Evolutionary conservation across 2,888 invertebrate species (phyloP).

Genomic region (Mechanitis messenoides): DNA sequence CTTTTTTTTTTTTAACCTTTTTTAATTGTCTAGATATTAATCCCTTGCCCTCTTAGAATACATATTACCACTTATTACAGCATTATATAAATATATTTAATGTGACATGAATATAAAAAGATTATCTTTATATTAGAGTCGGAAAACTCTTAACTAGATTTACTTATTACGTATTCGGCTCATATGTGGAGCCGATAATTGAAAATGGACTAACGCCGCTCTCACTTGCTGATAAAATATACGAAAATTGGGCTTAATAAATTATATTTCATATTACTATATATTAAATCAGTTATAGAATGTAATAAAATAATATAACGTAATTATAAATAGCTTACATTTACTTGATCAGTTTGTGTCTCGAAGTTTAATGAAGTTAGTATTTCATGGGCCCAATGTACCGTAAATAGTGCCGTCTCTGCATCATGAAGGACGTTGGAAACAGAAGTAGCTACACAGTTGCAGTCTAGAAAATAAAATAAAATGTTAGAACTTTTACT

Average conservation of each 20-base stretch:
- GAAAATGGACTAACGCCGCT: conserved; percentile 12
- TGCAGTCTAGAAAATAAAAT: no score
- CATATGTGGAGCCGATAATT: conserved; percentile 15
- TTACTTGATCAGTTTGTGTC: conserved; percentile 32
- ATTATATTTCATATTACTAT: background rate
- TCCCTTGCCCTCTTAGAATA: no score
- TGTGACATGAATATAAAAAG: background rate
- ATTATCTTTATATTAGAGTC: background rate
- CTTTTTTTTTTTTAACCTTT: no score
- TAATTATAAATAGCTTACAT: conserved; percentile 27
- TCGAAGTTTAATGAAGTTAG: conserved; percentile 61
- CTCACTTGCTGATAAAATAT: conserved; percentile 19
- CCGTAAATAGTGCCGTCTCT: conserved; percentile 56
- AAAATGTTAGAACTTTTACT: no score
- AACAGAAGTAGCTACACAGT: background rate
- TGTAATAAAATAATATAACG: background rate
- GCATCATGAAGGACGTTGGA: conserved; percentile 49
- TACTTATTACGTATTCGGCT: conserved; percentile 17
- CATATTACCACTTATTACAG: no score
- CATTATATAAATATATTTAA: no score
- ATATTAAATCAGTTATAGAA: background rate
- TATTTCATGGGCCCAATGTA: conserved; percentile 65
- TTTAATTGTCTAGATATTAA: no score
- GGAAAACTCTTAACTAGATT: conserved; percentile 17
- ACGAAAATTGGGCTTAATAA: conserved; percentile 11